phyloP scores from a whole-genome alignment of 2,888 invertebrate species.

The Plebejus anna region DNA sequence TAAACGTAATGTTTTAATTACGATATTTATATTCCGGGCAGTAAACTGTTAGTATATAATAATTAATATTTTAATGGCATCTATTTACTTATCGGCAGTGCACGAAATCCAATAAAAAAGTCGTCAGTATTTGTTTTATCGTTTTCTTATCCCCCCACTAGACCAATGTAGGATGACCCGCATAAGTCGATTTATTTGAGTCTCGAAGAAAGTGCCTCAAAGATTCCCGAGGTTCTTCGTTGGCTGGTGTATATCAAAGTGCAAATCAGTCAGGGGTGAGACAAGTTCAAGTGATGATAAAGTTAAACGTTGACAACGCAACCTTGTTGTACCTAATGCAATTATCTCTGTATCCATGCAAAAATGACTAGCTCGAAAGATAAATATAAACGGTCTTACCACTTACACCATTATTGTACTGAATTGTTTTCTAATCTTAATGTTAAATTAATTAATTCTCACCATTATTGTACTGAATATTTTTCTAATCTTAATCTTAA shows the following conservation, averaged over 20 bases:
- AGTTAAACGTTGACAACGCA: constrained; percentile 56
- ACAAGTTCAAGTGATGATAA: constrained; percentile 57
- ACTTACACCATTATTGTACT: too few relatives aligned
- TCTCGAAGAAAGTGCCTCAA: neutral
- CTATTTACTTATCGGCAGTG: neutral
- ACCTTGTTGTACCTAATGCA: constrained; percentile 50
- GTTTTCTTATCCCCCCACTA: neutral
- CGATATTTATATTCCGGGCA: constrained; percentile 10
- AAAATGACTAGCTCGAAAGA: constrained; percentile 36
- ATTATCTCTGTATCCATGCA: constrained; percentile 52
- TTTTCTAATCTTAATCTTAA: too few relatives aligned
- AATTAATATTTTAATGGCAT: neutral
- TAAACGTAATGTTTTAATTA: constrained; percentile 18
- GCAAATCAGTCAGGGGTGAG: constrained; percentile 68
- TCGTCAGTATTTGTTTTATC: constrained; percentile 12
- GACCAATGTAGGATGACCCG: constrained; percentile 6
- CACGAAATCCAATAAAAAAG: neutral
- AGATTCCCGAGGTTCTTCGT: constrained; percentile 42
- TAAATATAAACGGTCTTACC: neutral
- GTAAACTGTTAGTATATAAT: neutral
- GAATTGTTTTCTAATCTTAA: too few relatives aligned
- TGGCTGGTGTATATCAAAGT: constrained; percentile 51
- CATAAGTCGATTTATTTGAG: neutral
- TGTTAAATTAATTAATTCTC: too few relatives aligned
- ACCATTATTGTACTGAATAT: too few relatives aligned